Conservation (phyloP, 2,888 invertebrate genomes). For the Metopia argyrocephala region DNA sequence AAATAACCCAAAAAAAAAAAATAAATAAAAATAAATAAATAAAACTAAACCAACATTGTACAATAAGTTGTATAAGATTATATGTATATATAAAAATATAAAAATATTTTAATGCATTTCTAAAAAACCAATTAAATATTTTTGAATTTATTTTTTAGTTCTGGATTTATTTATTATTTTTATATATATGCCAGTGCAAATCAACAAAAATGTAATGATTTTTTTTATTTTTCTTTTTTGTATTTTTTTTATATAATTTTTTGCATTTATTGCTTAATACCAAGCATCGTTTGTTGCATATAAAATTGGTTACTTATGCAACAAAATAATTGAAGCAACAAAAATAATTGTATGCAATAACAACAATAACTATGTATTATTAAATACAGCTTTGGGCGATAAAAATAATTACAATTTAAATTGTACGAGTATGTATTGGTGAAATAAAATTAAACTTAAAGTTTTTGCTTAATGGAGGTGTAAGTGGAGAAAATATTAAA, state of each 20-base stretch:
- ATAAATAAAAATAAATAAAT: constrained; percentile 6
- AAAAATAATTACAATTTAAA: not conserved
- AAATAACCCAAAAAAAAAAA: constrained; percentile 50
- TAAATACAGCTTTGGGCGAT: constrained; percentile 19
- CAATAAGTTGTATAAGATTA: constrained; percentile 19
- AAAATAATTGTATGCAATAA: constrained; percentile 23
- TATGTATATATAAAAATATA: no score
- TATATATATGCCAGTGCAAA: no score
- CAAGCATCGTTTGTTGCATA: constrained; percentile 49
- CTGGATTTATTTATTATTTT: no score
- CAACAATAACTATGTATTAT: constrained; percentile 4
- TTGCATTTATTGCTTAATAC: not conserved
- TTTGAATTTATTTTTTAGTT: constrained; percentile 50
- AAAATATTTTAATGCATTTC: no score
- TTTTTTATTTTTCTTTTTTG: no score
- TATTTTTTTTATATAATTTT: no score
- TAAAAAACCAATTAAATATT: constrained; percentile 61
- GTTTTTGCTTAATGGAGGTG: no score
- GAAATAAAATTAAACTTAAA: no score
- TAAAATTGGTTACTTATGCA: constrained; percentile 42
- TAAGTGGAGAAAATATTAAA: no score
- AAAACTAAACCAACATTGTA: constrained; percentile 40
- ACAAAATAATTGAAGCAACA: constrained; percentile 25
- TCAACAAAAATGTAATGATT: no score
- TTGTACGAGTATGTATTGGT: no score